Percentiles rank a stretch among this genome's conserved stretches.
Evolutionary conservation across 2,888 invertebrate genomes (phyloP).

Genomic region (Agonopterix alstromeriana): DNA sequence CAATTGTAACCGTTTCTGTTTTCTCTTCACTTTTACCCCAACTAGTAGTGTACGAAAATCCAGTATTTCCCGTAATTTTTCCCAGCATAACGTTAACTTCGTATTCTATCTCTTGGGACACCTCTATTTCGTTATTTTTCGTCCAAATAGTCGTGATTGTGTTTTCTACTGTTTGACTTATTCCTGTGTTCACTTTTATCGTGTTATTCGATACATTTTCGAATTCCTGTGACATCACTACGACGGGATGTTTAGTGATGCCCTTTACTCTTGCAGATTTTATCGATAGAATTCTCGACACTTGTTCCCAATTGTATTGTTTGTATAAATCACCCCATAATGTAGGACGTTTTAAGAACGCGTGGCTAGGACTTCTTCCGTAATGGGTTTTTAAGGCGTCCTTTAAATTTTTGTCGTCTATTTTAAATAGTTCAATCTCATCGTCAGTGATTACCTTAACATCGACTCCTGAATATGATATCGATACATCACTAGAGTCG

Average conservation of each 20-base stretch:
- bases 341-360: conserved; percentile 49
- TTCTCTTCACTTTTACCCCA: conserved; percentile 50
- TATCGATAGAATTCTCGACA: conserved; percentile 31
- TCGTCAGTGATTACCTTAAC: conserved; percentile 27
- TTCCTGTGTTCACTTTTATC: conserved; percentile 53
- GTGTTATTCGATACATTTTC: conserved; percentile 43
- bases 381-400: conserved; percentile 34
- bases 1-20: conserved; percentile 41
- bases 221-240: conserved; percentile 45
- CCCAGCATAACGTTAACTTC: conserved; percentile 44
- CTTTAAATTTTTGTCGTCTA: conserved; percentile 27
- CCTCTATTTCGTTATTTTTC: conserved; percentile 29
- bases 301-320: conserved; percentile 46
- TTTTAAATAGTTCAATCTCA: conserved; percentile 39
- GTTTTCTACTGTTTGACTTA: conserved; percentile 51
- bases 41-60: conserved; percentile 38
- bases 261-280: conserved; percentile 35
- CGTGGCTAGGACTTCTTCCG: conserved; percentile 30
- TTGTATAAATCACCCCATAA: conserved; percentile 59
- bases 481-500: conserved; percentile 19
- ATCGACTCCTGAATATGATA: conserved; percentile 36
- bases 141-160: conserved; percentile 48
- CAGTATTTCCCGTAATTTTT: conserved; percentile 37
- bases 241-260: conserved; percentile 25
- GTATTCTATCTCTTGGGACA: conserved; percentile 48